Percentiles rank a stretch among this genome's conserved stretches.
phyloP scores from a whole-genome alignment of 1,140 invertebrate species.

The Bombus pascuorum region DNA sequence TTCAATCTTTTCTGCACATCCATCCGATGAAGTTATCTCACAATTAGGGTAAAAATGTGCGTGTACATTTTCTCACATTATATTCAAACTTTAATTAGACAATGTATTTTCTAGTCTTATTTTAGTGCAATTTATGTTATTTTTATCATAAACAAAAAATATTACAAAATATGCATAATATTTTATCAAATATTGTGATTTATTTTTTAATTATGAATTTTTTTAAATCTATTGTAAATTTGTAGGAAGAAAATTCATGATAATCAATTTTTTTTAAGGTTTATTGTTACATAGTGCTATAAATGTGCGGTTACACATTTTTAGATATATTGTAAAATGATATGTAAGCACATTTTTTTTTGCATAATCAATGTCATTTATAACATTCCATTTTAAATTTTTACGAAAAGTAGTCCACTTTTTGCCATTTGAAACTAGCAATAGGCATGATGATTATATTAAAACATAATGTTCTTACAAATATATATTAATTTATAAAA shows the following conservation, averaged over 20 bases:
- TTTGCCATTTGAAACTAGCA: background rate
- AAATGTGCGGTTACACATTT: background rate
- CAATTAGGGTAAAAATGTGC: background rate
- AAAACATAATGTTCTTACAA: background rate
- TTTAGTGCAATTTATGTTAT: background rate
- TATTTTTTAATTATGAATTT: background rate
- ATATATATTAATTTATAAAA: slow-evolving; percentile 1
- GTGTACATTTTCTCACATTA: background rate
- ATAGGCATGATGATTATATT: background rate
- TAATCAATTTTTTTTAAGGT: background rate
- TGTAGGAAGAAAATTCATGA: background rate
- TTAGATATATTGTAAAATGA: background rate
- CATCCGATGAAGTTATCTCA: background rate
- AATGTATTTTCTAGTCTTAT: slow-evolving; percentile 16
- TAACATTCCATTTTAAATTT: slow-evolving; percentile 26
- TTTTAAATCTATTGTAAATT: background rate
- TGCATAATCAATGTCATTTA: background rate
- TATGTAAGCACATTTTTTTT: background rate
- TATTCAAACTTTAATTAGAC: background rate
- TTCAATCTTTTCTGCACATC: slow-evolving; percentile 26
- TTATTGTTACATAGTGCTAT: background rate
- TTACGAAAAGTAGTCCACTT: background rate
- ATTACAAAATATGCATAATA: background rate
- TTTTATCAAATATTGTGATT: background rate
- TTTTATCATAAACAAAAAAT: background rate